Evolutionary conservation across 2,113 vertebrate species (phyloP).

Genomic region (Amia ocellicauda): DNA sequence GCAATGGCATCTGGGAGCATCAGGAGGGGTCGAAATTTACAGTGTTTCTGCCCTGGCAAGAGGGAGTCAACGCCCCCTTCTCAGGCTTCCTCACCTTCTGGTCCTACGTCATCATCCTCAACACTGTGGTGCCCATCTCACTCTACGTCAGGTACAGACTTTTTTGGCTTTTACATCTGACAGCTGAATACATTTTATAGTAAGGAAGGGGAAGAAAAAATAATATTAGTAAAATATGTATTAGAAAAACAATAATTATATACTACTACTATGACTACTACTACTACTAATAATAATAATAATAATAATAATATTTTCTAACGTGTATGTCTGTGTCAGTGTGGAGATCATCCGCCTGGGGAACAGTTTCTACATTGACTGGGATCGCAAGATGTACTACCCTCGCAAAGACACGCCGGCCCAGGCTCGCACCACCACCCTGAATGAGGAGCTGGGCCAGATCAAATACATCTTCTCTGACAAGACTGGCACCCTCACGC

Average conservation of each 20-base stretch:
- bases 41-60: constrained; percentile 73
- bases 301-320: too few species aligned
- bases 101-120: constrained; percentile 94
- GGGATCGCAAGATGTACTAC: constrained; percentile 95
- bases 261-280: too few species aligned
- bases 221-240: too few species aligned
- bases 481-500: constrained; percentile 94
- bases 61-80: constrained; percentile 55
- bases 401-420: constrained; percentile 75
- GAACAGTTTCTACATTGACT: constrained; percentile 92
- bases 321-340: constrained; percentile 45
- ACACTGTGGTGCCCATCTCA: constrained; percentile 95
- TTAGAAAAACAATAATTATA: too few species aligned
- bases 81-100: constrained; percentile 83
- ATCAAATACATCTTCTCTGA: constrained; percentile 96
- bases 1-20: constrained; percentile 82
- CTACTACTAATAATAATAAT: too few species aligned
- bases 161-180: neutral
- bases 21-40: constrained; percentile 74
- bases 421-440: constrained; percentile 87
- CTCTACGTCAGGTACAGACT: constrained; percentile 83
- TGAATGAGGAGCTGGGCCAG: constrained; percentile 93
- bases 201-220: too few species aligned
- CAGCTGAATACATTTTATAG: too few species aligned
- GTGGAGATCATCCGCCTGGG: constrained; percentile 93